Base-by-base conservation (phyloP, 2,888 invertebrate genomes). In the Orthosia cruda region DNA sequence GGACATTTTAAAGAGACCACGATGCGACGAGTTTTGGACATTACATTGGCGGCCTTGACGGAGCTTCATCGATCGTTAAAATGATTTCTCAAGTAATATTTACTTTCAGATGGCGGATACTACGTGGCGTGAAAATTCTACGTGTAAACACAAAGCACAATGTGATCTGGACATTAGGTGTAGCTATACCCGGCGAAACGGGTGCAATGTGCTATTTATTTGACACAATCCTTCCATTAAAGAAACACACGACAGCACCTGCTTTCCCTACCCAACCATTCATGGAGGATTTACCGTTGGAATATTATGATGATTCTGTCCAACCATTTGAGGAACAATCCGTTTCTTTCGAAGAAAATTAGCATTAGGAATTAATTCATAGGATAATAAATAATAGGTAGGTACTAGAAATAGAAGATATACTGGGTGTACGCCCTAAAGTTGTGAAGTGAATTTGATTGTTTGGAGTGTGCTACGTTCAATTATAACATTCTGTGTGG, bases 91-190 rank as follows among this genome's bases (percentile, higher is more conserved):
- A 66, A 62, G 54, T 5, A 40, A 12, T 52, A n/a, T 63, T 50
- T 68, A 12, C 58, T 93, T 93, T 84, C 86, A 96, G 97, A 7
- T 98, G 97, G 96, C 96, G 98, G 86, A 95, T 95, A 64, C 91
- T 97, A 65, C 97, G 97, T 83, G 97, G 98, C 63, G 96, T 98
- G 4, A 97, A 99, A 97, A 98, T 99, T 87, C 97, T 98, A 95
- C 97, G 99, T 80, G 98, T 99, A 54, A 99, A 99, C 92, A 98
- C 98, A n/a, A 98, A 99, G 92, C 98, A 99, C 92, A 99, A 99
- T 95, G 98, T 99, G 0, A 96, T 99, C 77, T 99, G 98, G 97
- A 98, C 99, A 15, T 97, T 97, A 85, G 99, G 99, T 16, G 97
- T 97, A 23, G 97, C 97, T 32, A 97, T 99, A 80, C 98, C 99